Base-by-base conservation (phyloP, 2,113 vertebrate species). In the Morone saxatilis region DNA sequence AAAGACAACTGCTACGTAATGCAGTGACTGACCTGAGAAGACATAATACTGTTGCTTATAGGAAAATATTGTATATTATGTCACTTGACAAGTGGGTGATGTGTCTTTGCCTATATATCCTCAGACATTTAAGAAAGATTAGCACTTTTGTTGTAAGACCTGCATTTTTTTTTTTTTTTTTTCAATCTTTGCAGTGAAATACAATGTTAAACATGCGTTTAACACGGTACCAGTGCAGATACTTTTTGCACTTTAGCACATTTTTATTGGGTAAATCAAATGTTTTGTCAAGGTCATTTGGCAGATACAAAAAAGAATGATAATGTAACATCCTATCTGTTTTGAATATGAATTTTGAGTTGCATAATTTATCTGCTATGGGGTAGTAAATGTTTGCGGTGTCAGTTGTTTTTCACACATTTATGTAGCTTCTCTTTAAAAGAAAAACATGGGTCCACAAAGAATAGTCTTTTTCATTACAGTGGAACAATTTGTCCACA, bases 71-170 rank as follows among this genome's bases (percentile, higher is more conserved):
- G 43, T 81, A 25, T 19, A 54, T 79, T 72, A 59, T 69, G 40
- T 81, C 76, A 67, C 1, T 20, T 47, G 67, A n/a, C 50, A 57
- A 66, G 43, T 38, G 31, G 54, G 16, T 4, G 0, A 38, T 12
- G 71, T 77, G 8, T 66, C 43, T 71, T 47, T 63, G 50, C 11
- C 51, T 48, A n/a, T 76, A 61, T 67, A 57, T 60, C 74, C 38
- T 84, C 57, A 50, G 73, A 83, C 41, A 20, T 76, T 76, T 61
- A 20, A 38, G 48, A 73, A 13, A 75, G n/a, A 80, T 82, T 31
- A 40, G 83, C 87, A 92, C 86, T 88, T 91, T 88, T 20, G 41
- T 66, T 61, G 54, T 10, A 57, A 71, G 22, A 68, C 48, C 38
- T 78, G 56, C 19, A 1, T 70, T 71, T 13, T 67, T 20, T n/a